These are phyloP conservation scores for Scaptomyza parva DNA, from an alignment of 2,888 invertebrate genomes.

Conservation along the genomic window DNA sequence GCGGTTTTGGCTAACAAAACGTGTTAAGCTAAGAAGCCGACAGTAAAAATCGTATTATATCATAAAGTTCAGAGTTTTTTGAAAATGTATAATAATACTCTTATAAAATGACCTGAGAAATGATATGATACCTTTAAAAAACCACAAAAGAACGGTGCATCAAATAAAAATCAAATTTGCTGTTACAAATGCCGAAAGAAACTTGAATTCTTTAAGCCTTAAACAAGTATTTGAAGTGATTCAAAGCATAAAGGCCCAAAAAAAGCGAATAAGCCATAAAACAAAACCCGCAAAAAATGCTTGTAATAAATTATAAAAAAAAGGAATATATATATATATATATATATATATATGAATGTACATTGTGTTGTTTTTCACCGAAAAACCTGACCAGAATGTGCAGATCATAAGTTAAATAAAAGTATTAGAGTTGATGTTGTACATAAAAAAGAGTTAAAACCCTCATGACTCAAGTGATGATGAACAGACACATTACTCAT, in stretches of 20 bases:
- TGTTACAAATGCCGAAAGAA: slow-evolving; percentile 15
- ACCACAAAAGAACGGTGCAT: background rate
- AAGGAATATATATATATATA: background rate
- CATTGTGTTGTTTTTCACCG: too few species aligned
- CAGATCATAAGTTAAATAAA: slow-evolving; percentile 40
- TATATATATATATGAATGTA: background rate
- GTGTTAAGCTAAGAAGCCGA: slow-evolving; percentile 34
- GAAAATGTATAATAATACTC: too few species aligned
- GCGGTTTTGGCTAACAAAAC: slow-evolving; percentile 19
- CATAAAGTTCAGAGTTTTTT: background rate
- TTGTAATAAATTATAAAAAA: slow-evolving; percentile 43
- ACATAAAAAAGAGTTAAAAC: slow-evolving; percentile 10
- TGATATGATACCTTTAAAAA: background rate
- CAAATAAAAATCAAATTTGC: too few species aligned
- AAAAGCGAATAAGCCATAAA: slow-evolving; percentile 36
- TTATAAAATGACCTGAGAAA: too few species aligned
- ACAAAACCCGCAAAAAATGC: slow-evolving; percentile 27
- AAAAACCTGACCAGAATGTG: slow-evolving; percentile 41
- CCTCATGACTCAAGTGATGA: slow-evolving; percentile 24
- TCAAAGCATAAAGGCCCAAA: slow-evolving; percentile 20
- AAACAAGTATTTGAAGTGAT: slow-evolving; percentile 28
- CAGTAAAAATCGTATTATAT: background rate
- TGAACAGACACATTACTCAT: slow-evolving; percentile 26
- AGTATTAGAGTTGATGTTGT: slow-evolving; percentile 35
- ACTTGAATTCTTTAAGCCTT: slow-evolving; percentile 25